Conservation (phyloP, 1,140 invertebrate species). For the Procambarus clarkii region DNA sequence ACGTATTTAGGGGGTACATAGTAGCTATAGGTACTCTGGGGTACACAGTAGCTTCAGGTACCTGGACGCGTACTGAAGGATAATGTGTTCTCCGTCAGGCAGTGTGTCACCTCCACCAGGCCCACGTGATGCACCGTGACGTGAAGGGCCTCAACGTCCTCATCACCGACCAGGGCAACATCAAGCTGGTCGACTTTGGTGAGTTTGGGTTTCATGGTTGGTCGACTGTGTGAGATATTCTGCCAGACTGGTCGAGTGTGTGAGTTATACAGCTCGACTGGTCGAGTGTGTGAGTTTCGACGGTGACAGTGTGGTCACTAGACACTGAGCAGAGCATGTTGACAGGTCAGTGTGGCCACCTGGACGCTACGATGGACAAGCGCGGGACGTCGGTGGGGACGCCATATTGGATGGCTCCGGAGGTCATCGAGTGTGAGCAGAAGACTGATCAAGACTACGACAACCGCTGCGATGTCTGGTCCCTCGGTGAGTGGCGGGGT, state of each 20-base stretch:
- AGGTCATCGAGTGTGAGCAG: conserved; percentile 82
- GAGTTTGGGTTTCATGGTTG: conserved; percentile 71
- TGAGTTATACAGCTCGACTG: no score
- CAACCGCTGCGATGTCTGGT: conserved; percentile 91
- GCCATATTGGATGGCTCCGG: conserved; percentile 94
- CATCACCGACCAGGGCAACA: conserved; percentile 83
- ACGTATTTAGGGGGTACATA: no score
- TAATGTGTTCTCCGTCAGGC: conserved; percentile 25
- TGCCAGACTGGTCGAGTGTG: no score
- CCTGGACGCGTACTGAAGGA: no score
- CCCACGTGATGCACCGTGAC: conserved; percentile 89
- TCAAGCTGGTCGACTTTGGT: conserved; percentile 90
- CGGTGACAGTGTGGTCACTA: no score
- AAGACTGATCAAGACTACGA: conserved; percentile 81
- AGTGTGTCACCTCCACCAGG: conserved; percentile 80
- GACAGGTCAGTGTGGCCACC: conserved; percentile 78
- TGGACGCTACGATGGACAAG: conserved; percentile 85
- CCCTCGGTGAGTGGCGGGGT: conserved; percentile 81
- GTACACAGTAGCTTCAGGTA: no score
- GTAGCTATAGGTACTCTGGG: no score
- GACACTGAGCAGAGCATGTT: background rate
- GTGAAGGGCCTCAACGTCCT: conserved; percentile 91
- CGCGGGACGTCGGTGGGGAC: conserved; percentile 87
- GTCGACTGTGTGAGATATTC: no score
- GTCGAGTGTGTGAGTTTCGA: no score